Conservation (phyloP, 2,888 invertebrate species). For the Eupithecia abbreviata region DNA sequence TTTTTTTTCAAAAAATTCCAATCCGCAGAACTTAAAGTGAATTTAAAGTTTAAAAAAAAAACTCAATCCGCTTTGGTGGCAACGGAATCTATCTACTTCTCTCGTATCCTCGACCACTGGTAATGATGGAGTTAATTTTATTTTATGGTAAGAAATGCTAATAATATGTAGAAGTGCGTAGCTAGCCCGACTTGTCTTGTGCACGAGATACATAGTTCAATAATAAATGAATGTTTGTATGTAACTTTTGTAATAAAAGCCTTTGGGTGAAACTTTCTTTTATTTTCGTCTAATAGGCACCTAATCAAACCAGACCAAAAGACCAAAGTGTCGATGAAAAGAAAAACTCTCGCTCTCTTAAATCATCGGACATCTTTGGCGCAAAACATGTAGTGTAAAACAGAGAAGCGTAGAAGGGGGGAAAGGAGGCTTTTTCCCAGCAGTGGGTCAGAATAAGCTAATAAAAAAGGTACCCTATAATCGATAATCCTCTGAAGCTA, state of each 20-base stretch:
- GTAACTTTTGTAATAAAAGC: constrained; percentile 80
- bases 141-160: constrained; percentile 21
- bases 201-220: constrained; percentile 54
- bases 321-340: too few species aligned
- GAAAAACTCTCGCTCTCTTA: too few species aligned
- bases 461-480: background rate
- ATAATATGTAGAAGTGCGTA: constrained; percentile 60
- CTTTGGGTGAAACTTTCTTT: constrained; percentile 54
- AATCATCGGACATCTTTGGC: too few species aligned
- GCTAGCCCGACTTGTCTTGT: constrained; percentile 62
- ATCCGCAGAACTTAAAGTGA: too few species aligned
- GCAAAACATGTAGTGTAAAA: too few species aligned
- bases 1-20: too few species aligned
- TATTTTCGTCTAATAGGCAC: constrained; percentile 39
- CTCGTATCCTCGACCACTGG: background rate
- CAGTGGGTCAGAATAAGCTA: too few species aligned
- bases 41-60: too few species aligned
- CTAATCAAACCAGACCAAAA: background rate
- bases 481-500: background rate
- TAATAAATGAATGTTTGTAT: constrained; percentile 81
- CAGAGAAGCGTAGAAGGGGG: too few species aligned
- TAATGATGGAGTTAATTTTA: background rate
- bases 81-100: background rate
- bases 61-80: background rate
- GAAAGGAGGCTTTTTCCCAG: too few species aligned